A percentile compares a stretch with the other conserved stretches of the same genome.
Evolutionary conservation across 2,113 vertebrate genomes (phyloP).

Genomic region (Halcyon senegalensis): DNA sequence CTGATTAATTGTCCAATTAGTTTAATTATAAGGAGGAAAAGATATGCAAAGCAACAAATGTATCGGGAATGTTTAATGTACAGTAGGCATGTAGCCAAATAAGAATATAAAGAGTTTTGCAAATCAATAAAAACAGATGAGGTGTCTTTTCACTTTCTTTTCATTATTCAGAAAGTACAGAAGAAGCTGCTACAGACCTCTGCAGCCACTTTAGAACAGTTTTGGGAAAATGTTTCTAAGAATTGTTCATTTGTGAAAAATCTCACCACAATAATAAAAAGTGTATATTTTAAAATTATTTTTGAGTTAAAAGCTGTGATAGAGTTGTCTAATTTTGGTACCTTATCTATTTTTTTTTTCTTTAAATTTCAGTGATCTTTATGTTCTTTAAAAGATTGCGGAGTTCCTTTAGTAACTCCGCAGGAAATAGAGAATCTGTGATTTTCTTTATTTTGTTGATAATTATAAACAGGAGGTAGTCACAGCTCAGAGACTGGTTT

Average conservation of each 20-base stretch:
- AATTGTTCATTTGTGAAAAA: neutral
- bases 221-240: neutral
- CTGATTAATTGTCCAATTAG: slow-evolving; percentile 59
- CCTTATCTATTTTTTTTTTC: neutral
- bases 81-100: neutral
- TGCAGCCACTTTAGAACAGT: neutral
- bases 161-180: neutral
- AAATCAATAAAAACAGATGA: neutral
- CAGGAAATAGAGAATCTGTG: slow-evolving; percentile 42
- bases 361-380: slow-evolving; percentile 5
- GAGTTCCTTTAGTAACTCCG: slow-evolving; percentile 33
- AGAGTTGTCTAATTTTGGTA: neutral
- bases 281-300: neutral
- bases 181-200: neutral
- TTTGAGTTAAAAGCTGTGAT: neutral
- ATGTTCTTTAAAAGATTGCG: neutral
- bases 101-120: neutral
- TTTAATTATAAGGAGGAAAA: slow-evolving; percentile 46
- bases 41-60: slow-evolving; percentile 1
- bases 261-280: neutral
- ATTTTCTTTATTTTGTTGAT: slow-evolving; percentile 40
- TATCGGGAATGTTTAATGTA: neutral
- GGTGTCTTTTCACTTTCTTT: neutral
- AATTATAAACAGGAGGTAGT: slow-evolving; percentile 65
- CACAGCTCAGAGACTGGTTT: slow-evolving; percentile 31